A percentile compares a stretch with the other conserved stretches of the same genome.
Conservation (phyloP, 2,888 invertebrate species). For the Theretra japonica region DNA sequence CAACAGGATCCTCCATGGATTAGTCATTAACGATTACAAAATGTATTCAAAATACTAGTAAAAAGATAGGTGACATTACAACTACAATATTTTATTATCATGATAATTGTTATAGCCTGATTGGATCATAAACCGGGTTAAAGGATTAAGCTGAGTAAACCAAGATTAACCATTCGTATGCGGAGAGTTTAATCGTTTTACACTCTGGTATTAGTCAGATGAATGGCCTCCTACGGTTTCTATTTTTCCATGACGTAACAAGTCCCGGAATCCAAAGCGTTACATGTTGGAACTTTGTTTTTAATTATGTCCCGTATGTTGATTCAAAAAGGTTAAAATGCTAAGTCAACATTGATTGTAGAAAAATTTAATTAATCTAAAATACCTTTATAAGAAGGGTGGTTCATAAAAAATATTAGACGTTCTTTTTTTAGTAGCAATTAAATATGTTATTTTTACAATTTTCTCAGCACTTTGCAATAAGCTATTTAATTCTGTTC, state of each 20-base stretch:
- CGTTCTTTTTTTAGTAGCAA: too few relatives aligned
- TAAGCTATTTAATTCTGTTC: too few relatives aligned
- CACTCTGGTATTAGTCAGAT: not conserved
- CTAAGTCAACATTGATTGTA: not conserved
- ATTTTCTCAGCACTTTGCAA: too few relatives aligned
- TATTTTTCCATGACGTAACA: conserved; percentile 2
- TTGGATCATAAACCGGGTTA: not conserved
- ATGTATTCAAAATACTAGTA: too few relatives aligned
- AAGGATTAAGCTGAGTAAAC: not conserved
- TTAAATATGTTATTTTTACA: too few relatives aligned
- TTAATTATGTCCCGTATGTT: conserved; percentile 4
- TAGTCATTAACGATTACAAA: too few relatives aligned
- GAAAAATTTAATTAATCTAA: not conserved
- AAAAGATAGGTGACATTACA: too few relatives aligned
- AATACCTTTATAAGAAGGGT: too few relatives aligned
- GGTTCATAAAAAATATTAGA: too few relatives aligned
- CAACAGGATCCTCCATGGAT: too few relatives aligned
- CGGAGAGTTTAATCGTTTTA: not conserved
- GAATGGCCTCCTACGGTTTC: not conserved
- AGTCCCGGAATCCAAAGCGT: not conserved
- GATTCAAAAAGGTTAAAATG: not conserved
- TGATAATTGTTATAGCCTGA: not conserved
- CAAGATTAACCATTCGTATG: not conserved
- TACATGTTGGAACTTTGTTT: not conserved
- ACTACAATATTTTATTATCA: not conserved